Conservation (phyloP, 2,797 vertebrate genomes). For the Chloroceryle inda region DNA sequence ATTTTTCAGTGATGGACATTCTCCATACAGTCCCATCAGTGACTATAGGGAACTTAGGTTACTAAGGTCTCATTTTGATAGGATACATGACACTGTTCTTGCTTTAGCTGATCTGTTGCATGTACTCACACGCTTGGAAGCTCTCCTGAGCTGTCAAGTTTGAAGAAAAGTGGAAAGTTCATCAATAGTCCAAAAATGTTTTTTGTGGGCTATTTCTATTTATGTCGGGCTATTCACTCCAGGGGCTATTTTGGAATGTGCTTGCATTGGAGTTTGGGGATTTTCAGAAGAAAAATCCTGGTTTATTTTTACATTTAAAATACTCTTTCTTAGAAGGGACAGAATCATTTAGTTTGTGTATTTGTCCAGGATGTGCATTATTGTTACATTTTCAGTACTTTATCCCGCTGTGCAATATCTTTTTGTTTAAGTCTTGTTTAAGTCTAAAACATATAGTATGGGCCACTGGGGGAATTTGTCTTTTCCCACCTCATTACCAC, state of each 20-base stretch:
- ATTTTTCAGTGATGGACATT: neutral
- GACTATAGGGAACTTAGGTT: neutral
- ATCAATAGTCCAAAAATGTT: conserved; percentile 18
- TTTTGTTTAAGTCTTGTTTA: conserved; percentile 29
- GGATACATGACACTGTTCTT: neutral
- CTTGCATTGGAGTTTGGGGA: conserved; percentile 19
- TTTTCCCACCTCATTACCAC: neutral
- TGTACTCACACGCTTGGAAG: neutral
- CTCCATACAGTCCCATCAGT: neutral
- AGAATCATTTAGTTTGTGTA: neutral
- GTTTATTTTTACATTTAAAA: neutral
- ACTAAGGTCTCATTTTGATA: neutral
- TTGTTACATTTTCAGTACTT: neutral
- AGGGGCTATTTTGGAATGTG: conserved; percentile 31
- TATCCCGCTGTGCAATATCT: neutral
- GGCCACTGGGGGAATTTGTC: neutral
- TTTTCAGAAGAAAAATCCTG: neutral
- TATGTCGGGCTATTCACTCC: neutral
- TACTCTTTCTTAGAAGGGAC: neutral
- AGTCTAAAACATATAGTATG: neutral
- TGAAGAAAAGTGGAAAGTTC: conserved; percentile 43
- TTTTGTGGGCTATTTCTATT: conserved; percentile 11
- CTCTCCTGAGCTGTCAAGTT: conserved; percentile 7
- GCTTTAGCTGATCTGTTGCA: neutral
- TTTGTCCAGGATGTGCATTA: neutral